Conservation (phyloP, 2,797 vertebrate genomes). For the Gymnocypris eckloni region DNA sequence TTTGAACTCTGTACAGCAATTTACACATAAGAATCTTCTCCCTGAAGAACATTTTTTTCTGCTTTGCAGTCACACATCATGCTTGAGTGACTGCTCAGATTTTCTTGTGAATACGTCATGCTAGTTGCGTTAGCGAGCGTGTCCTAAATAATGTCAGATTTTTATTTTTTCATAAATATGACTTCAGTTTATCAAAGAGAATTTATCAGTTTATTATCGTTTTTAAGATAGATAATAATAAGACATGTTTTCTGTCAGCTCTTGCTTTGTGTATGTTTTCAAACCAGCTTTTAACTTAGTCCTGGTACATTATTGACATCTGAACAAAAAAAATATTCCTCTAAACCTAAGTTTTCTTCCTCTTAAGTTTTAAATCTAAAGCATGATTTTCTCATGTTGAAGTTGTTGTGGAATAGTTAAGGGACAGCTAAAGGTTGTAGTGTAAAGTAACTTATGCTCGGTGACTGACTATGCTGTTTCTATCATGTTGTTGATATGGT, state of each 20-base stretch:
- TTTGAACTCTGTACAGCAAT: slow-evolving; percentile 1
- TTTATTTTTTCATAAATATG: neutral
- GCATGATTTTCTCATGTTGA: neutral
- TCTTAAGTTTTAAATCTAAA: neutral
- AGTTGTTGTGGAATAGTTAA: neutral
- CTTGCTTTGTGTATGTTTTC: neutral
- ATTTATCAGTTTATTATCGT: neutral
- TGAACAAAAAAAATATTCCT: too few relatives aligned
- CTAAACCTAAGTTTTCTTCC: neutral
- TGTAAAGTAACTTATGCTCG: neutral
- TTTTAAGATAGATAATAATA: too few relatives aligned
- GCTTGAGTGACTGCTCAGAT: neutral
- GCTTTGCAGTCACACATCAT: neutral
- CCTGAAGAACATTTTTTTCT: neutral
- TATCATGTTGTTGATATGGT: neutral
- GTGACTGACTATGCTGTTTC: neutral
- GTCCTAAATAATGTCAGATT: neutral
- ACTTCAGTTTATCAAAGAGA: neutral
- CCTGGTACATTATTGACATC: neutral
- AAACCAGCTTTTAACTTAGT: neutral
- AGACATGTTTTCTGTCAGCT: neutral
- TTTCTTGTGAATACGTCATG: neutral
- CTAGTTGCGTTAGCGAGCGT: neutral
- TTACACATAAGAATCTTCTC: neutral
- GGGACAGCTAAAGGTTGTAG: neutral